Evolutionary conservation across 2,888 invertebrate species (phyloP).

Genomic region (Diadegma fenestrale): DNA sequence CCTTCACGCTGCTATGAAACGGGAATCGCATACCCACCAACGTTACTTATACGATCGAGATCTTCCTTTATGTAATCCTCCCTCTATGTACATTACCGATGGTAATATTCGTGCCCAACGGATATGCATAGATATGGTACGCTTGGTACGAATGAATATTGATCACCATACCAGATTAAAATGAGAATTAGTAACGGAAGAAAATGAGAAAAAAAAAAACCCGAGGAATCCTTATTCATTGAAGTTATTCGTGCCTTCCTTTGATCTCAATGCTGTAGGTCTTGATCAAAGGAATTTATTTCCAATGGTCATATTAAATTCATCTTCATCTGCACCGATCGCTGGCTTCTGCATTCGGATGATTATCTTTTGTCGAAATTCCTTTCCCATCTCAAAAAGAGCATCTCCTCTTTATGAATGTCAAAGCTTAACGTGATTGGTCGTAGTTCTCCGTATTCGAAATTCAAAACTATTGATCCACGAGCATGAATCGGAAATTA

Average conservation of each 20-base stretch:
- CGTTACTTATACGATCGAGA: constrained; percentile 28
- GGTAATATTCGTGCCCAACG: constrained; percentile 30
- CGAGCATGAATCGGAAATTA: background rate
- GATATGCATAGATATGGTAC: constrained; percentile 9
- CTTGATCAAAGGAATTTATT: constrained; percentile 19
- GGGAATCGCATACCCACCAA: constrained; percentile 37
- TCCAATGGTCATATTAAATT: constrained; percentile 20
- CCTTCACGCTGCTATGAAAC: constrained; percentile 30
- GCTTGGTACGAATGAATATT: constrained; percentile 58
- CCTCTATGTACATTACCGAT: constrained; percentile 30
- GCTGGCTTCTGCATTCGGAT: background rate
- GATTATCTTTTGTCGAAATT: constrained; percentile 5
- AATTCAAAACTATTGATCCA: background rate
- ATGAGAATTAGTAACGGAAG: constrained; percentile 19
- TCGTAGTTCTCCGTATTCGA: background rate
- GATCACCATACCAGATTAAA: constrained; percentile 54
- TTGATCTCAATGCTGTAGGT: constrained; percentile 30
- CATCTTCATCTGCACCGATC: constrained; percentile 13
- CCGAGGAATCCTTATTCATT: constrained; percentile 5
- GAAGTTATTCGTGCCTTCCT: constrained; percentile 39
- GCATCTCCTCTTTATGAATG: background rate
- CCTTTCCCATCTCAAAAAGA: background rate
- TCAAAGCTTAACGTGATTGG: background rate
- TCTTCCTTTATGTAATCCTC: constrained; percentile 12
- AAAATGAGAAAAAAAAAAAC: background rate